Conservation (phyloP, 2,113 vertebrate genomes). For the Ailuropoda melanoleuca region DNA sequence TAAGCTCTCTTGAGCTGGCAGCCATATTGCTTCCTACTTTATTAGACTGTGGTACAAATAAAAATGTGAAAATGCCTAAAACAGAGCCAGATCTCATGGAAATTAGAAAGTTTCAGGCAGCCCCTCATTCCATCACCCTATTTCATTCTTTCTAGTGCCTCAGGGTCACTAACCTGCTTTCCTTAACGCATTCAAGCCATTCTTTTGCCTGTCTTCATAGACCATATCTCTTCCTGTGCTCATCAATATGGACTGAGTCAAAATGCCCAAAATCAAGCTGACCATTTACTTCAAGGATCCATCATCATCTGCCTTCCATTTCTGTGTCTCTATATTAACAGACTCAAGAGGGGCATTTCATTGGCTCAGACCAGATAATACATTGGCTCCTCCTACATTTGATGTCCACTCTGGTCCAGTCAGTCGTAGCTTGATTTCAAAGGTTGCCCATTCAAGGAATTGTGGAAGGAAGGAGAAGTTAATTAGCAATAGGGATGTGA, state of each 20-base stretch:
- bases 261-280: background rate
- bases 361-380: background rate
- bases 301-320: background rate
- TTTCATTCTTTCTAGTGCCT: background rate
- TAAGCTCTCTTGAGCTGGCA: background rate
- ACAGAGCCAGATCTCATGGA: background rate
- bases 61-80: slow-evolving; percentile 7
- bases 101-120: background rate
- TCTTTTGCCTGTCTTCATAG: background rate
- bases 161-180: background rate
- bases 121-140: background rate
- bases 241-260: background rate
- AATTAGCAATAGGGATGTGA: background rate
- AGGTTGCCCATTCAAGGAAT: background rate
- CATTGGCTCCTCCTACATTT: background rate
- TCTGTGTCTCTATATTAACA: background rate
- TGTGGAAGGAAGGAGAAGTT: background rate
- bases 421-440: background rate
- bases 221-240: background rate
- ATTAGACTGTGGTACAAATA: background rate
- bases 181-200: background rate
- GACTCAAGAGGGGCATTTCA: background rate
- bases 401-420: background rate
- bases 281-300: background rate
- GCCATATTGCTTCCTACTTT: background rate